Conservation (phyloP, 2,888 invertebrate genomes). For the Nysson spinosus region DNA sequence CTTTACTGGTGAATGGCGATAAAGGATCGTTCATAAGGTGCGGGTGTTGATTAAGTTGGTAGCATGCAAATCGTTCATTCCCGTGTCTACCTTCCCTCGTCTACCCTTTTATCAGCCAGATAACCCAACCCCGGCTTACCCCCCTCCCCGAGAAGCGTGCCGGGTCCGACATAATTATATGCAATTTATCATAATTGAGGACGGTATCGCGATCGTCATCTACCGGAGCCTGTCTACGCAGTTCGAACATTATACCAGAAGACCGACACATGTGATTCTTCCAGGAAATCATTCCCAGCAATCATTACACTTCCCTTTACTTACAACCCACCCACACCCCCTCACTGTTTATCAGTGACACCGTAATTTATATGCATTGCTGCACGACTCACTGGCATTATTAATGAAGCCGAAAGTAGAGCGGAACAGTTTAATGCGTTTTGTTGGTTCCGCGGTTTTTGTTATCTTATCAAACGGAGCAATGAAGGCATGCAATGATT, state of each 20-base stretch:
- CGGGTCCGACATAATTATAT: slow-evolving; percentile 63
- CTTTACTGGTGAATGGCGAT: slow-evolving; percentile 31
- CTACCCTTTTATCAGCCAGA: slow-evolving; percentile 59
- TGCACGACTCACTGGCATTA: too few relatives aligned
- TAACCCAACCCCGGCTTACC: slow-evolving; percentile 35
- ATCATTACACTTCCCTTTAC: slow-evolving; percentile 7
- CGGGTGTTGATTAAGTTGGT: slow-evolving; percentile 74
- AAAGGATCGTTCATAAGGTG: slow-evolving; percentile 64
- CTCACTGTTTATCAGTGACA: too few relatives aligned
- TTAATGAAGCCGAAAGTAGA: too few relatives aligned
- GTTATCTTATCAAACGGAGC: too few relatives aligned
- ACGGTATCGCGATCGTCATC: slow-evolving; percentile 61
- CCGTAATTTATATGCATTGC: too few relatives aligned
- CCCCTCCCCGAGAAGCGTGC: slow-evolving; percentile 7
- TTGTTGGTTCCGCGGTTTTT: too few relatives aligned
- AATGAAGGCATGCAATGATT: too few relatives aligned
- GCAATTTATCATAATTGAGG: slow-evolving; percentile 70
- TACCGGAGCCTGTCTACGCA: slow-evolving; percentile 35
- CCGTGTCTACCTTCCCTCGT: slow-evolving; percentile 53
- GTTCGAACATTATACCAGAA: background rate
- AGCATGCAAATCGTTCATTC: slow-evolving; percentile 72
- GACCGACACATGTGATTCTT: background rate
- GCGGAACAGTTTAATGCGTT: too few relatives aligned
- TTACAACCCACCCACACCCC: too few relatives aligned
- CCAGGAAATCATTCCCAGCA: background rate